Evolutionary conservation across 2,113 vertebrate species (phyloP).

Genomic region (Aix galericulata): DNA sequence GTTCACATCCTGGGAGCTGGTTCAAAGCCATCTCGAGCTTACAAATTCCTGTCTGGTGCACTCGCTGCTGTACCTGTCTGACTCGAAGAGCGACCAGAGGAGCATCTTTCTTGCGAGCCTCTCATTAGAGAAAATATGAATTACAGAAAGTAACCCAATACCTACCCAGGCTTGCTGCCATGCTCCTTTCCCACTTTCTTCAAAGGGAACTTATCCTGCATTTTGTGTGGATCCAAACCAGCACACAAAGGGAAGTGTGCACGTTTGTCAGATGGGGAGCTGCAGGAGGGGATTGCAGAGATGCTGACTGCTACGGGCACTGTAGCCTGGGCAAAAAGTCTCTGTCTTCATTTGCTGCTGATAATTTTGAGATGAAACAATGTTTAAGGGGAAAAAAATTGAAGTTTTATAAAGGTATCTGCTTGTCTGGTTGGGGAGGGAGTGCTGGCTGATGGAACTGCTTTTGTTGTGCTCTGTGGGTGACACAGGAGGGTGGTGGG

Average conservation of each 20-base stretch:
- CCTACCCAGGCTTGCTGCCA: constrained; percentile 6
- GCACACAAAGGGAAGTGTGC: constrained; percentile 15
- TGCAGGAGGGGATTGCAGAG: background rate
- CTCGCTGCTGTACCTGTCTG: constrained; percentile 12
- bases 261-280: background rate
- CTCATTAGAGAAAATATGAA: constrained; percentile 49
- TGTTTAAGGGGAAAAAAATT: background rate
- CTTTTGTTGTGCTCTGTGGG: background rate
- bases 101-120: constrained; percentile 14
- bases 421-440: background rate
- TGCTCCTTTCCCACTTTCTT: constrained; percentile 57
- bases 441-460: background rate
- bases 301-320: background rate
- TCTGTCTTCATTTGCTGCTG: background rate
- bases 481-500: background rate
- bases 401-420: background rate
- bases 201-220: constrained; percentile 34
- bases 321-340: background rate
- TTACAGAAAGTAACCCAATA: constrained; percentile 42
- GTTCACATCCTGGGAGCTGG: background rate
- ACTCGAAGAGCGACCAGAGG: background rate
- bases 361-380: background rate
- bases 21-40: constrained; percentile 27
- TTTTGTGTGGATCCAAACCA: constrained; percentile 54
- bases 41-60: background rate